phyloP scores from a whole-genome alignment of 2,113 vertebrate species.

The Brachirus orientalis region DNA sequence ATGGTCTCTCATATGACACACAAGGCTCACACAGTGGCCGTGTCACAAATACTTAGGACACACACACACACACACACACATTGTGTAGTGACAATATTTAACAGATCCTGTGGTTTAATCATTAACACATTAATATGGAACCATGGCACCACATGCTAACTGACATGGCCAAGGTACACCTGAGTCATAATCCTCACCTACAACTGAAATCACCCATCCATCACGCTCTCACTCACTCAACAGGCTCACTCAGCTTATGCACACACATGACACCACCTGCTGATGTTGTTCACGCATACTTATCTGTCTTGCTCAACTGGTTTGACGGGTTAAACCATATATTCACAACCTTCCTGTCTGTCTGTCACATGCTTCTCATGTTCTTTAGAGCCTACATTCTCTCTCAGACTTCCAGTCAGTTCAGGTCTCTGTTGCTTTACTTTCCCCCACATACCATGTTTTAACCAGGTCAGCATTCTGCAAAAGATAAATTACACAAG shows the following conservation, averaged over 20 bases:
- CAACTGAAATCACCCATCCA: constrained; percentile 4
- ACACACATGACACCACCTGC: not conserved
- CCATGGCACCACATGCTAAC: constrained; percentile 2
- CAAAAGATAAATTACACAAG: constrained; percentile 49
- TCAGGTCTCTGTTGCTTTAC: not conserved
- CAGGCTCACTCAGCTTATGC: not conserved
- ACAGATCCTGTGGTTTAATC: constrained; percentile 28
- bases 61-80: not conserved
- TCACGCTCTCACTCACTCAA: constrained; percentile 2
- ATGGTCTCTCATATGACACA: constrained; percentile 69
- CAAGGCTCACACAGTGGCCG: constrained; percentile 13
- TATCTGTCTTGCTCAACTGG: constrained; percentile 27
- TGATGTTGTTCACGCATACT: not conserved
- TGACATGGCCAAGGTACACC: constrained; percentile 9
- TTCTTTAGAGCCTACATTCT: too few relatives aligned
- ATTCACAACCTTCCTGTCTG: constrained; percentile 3
- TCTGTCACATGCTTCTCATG: not conserved
- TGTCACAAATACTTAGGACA: constrained; percentile 12
- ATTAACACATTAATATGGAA: constrained; percentile 26
- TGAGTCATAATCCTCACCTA: constrained; percentile 20
- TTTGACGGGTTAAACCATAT: constrained; percentile 43
- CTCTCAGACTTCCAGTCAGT: too few relatives aligned
- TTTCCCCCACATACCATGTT: constrained; percentile 46
- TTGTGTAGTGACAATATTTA: constrained; percentile 1
- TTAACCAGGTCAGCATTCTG: constrained; percentile 37